phyloP scores from a whole-genome alignment of 2,888 invertebrate genomes.

The Hydraecia micacea region DNA sequence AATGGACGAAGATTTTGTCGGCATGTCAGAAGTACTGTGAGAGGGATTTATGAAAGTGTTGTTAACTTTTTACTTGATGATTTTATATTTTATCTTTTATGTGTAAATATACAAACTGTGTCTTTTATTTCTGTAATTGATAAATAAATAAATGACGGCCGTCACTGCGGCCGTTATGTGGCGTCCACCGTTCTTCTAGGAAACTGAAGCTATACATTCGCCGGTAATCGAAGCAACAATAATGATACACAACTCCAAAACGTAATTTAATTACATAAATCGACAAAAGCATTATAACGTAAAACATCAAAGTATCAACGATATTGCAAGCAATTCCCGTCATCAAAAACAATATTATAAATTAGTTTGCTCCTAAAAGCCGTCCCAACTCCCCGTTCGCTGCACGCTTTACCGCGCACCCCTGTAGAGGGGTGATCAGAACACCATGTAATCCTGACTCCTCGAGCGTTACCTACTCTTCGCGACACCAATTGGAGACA shows the following conservation, averaged over 20 bases:
- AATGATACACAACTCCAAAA: not conserved
- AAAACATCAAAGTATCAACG: not conserved
- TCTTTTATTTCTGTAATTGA: no score
- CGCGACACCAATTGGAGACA: conserved; percentile 5
- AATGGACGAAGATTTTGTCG: no score
- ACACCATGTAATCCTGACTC: conserved; percentile 40
- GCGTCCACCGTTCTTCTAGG: no score
- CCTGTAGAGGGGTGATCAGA: conserved; percentile 44
- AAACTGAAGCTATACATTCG: no score
- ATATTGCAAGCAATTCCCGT: not conserved
- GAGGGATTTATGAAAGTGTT: no score
- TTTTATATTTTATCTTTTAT: no score
- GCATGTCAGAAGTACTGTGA: no score
- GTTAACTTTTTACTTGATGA: no score
- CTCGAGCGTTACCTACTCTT: conserved; percentile 44
- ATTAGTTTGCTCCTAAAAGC: conserved; percentile 15
- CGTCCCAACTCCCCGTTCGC: not conserved
- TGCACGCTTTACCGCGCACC: conserved; percentile 58
- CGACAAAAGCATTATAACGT: not conserved
- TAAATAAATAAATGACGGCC: no score
- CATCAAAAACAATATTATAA: conserved; percentile 12
- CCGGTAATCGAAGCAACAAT: not conserved
- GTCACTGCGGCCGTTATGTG: no score
- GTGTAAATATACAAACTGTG: no score
- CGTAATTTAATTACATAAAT: not conserved